These are phyloP conservation scores for Tolmerus cingulatus DNA, from an alignment of 2,888 invertebrate genomes.

Conservation along the genomic window DNA sequence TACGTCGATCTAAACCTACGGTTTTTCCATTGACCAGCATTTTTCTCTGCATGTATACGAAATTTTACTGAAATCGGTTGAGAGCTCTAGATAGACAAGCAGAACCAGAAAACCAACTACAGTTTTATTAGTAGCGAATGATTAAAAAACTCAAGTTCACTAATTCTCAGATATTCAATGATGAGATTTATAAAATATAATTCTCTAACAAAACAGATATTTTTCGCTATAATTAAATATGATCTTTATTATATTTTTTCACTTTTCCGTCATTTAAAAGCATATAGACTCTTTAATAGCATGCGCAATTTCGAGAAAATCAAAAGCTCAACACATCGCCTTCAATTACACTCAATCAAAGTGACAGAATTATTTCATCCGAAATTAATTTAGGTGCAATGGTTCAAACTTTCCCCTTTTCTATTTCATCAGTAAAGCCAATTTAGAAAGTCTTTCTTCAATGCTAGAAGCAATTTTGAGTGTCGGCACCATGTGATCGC, in stretches of 20 bases:
- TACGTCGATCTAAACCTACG: too few species aligned
- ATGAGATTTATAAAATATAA: too few species aligned
- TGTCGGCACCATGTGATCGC: background rate
- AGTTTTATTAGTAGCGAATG: too few species aligned
- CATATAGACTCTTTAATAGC: background rate
- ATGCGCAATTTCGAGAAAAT: background rate
- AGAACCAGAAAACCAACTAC: too few species aligned
- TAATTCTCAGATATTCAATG: too few species aligned
- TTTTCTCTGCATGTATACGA: too few species aligned
- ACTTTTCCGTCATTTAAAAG: background rate
- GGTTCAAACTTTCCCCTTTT: slow-evolving; percentile 3
- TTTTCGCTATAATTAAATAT: background rate
- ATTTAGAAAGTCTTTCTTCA: background rate
- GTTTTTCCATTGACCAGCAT: too few species aligned
- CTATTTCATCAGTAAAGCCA: background rate
- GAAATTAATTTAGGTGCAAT: background rate
- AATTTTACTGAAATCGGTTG: too few species aligned
- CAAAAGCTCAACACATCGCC: background rate
- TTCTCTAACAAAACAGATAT: too few species aligned
- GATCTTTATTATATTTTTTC: background rate
- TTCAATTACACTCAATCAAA: background rate
- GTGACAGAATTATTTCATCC: background rate
- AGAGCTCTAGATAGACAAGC: too few species aligned
- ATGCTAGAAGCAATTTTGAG: background rate
- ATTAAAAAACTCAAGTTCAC: too few species aligned